Evolutionary conservation across 1,140 invertebrate species (phyloP).

Genomic region (Acyrthosiphon pisum): DNA sequence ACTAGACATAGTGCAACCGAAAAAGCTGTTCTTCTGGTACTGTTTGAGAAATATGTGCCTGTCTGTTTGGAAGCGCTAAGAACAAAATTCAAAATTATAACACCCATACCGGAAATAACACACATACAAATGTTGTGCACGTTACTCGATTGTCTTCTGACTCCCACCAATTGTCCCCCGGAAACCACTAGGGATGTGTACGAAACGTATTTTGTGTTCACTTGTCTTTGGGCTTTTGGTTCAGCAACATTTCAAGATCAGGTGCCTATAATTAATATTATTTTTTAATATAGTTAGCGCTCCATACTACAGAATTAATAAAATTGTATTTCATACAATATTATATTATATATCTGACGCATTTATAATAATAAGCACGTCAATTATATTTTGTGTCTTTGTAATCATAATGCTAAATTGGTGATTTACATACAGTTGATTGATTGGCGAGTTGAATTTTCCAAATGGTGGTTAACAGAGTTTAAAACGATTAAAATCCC

Average conservation of each 20-base stretch:
- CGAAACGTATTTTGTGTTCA: slow-evolving; percentile 93
- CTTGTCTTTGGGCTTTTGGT: slow-evolving; percentile 92
- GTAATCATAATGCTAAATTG: background rate
- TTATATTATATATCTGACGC: too few relatives aligned
- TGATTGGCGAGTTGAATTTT: slow-evolving; percentile 93
- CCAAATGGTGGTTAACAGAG: slow-evolving; percentile 89
- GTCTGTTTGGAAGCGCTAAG: slow-evolving; percentile 79
- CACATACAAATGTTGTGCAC: slow-evolving; percentile 91
- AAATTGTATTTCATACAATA: background rate
- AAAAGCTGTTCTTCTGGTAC: slow-evolving; percentile 80
- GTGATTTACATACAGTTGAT: slow-evolving; percentile 65
- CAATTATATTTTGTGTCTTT: too few relatives aligned
- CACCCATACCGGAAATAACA: slow-evolving; percentile 88
- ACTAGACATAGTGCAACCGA: slow-evolving; percentile 74
- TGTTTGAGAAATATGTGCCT: slow-evolving; percentile 97
- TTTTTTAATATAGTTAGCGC: background rate
- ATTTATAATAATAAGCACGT: too few relatives aligned
- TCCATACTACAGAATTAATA: background rate
- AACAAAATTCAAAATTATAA: slow-evolving; percentile 87
- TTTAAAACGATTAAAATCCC: slow-evolving; percentile 93
- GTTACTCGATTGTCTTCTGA: slow-evolving; percentile 85
- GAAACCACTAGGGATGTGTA: slow-evolving; percentile 93
- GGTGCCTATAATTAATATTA: slow-evolving; percentile 61
- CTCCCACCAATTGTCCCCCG: slow-evolving; percentile 77
- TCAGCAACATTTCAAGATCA: slow-evolving; percentile 89